Conservation (phyloP, 2,113 vertebrate genomes). For the Leucosticte australis region DNA sequence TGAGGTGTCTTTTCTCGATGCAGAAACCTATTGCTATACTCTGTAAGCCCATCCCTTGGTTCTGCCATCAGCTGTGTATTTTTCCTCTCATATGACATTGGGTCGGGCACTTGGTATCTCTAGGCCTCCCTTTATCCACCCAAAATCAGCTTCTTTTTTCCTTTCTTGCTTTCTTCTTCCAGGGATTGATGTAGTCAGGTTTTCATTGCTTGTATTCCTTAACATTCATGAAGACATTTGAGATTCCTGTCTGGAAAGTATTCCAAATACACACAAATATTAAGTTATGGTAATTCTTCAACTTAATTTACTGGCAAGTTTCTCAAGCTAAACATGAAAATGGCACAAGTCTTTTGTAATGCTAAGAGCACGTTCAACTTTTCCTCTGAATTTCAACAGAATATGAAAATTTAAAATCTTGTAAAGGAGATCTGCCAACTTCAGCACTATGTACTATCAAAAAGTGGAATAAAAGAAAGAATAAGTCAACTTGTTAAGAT, state of each 20-base stretch:
- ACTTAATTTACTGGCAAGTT: neutral
- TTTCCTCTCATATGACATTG: neutral
- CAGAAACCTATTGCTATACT: neutral
- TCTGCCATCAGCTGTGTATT: neutral
- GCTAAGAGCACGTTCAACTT: neutral
- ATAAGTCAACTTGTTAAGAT: neutral
- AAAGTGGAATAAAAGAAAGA: neutral
- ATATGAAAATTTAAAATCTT: slow-evolving; percentile 3
- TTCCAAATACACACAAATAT: slow-evolving; percentile 7
- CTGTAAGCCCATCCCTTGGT: neutral
- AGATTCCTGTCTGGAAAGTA: neutral
- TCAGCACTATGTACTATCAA: neutral
- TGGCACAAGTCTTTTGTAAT: neutral
- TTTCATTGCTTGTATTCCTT: neutral
- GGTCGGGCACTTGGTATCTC: neutral
- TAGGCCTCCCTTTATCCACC: neutral
- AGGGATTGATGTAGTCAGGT: neutral
- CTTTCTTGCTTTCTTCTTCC: neutral
- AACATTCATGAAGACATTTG: neutral
- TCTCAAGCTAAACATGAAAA: slow-evolving; percentile 19
- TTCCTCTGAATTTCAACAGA: neutral
- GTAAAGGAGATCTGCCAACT: neutral
- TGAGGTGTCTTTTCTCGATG: neutral
- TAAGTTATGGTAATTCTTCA: slow-evolving; percentile 2
- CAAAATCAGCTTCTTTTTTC: neutral